Evolutionary conservation across 2,113 vertebrate genomes (phyloP).

Genomic region (Nestor notabilis): DNA sequence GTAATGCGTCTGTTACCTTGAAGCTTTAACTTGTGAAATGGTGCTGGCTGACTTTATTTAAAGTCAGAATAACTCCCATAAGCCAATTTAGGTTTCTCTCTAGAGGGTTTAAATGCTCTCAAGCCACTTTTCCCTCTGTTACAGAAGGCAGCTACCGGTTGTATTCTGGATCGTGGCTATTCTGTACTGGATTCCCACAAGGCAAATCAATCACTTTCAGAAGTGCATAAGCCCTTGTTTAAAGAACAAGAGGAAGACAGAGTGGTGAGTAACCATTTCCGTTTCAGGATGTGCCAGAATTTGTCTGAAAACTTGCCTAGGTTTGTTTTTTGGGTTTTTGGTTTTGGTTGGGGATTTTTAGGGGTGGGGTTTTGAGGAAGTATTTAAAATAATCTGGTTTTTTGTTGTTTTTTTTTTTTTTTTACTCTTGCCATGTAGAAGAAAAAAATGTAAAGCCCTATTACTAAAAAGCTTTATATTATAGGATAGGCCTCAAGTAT

Average conservation of each 20-base stretch:
- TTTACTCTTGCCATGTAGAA: accelerated
- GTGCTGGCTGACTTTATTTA: not conserved
- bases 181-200: not conserved
- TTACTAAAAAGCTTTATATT: not conserved
- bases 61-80: not conserved
- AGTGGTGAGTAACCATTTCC: constrained; percentile 15
- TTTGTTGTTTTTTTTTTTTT: not conserved
- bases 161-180: not conserved
- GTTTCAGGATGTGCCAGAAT: not conserved
- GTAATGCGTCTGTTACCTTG: not conserved
- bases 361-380: not conserved
- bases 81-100: not conserved
- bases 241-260: constrained; percentile 14
- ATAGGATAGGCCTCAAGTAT: not conserved
- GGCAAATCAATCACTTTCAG: not conserved
- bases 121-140: not conserved
- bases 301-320: not conserved
- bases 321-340: not conserved
- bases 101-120: not conserved
- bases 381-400: not conserved
- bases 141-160: not conserved
- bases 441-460: not conserved
- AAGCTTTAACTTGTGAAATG: not conserved
- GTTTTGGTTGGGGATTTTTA: not conserved
- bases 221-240: not conserved